Evolutionary conservation across 2,888 invertebrate genomes (phyloP).

Genomic region (Amphimallon solstitiale): DNA sequence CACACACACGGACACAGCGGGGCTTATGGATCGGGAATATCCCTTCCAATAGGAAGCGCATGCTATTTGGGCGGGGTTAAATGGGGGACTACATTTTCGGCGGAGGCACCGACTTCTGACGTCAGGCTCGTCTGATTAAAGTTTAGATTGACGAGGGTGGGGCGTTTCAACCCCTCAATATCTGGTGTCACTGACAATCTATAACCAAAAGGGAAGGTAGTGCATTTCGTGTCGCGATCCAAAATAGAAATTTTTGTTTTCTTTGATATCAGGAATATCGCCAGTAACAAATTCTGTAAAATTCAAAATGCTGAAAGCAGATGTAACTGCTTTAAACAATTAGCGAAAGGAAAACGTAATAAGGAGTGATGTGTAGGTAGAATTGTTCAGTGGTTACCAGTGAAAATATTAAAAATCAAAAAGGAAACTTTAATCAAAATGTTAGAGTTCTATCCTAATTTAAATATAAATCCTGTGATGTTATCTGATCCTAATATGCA

Average conservation of each 20-base stretch:
- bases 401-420: constrained; percentile 13
- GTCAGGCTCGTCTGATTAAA: constrained; percentile 43
- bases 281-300: background rate
- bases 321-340: background rate
- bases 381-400: constrained; percentile 15
- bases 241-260: constrained; percentile 33
- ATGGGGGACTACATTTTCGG: constrained; percentile 44
- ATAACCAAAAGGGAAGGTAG: constrained; percentile 50
- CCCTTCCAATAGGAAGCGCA: constrained; percentile 39
- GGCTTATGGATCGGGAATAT: constrained; percentile 19
- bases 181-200: constrained; percentile 57
- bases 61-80: constrained; percentile 40
- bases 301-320: background rate
- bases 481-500: constrained; percentile 69
- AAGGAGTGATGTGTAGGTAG: constrained; percentile 30
- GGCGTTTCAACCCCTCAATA: constrained; percentile 54
- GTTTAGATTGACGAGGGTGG: constrained; percentile 51
- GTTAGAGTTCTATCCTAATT: constrained; percentile 77
- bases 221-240: constrained; percentile 48
- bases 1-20: background rate
- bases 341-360: background rate
- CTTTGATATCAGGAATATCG: constrained; percentile 19
- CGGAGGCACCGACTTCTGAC: constrained; percentile 44
- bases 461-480: constrained; percentile 67
- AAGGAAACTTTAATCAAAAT: constrained; percentile 60